Evolutionary conservation across 2,113 vertebrate genomes (phyloP).

Genomic region (Vombatus ursinus): DNA sequence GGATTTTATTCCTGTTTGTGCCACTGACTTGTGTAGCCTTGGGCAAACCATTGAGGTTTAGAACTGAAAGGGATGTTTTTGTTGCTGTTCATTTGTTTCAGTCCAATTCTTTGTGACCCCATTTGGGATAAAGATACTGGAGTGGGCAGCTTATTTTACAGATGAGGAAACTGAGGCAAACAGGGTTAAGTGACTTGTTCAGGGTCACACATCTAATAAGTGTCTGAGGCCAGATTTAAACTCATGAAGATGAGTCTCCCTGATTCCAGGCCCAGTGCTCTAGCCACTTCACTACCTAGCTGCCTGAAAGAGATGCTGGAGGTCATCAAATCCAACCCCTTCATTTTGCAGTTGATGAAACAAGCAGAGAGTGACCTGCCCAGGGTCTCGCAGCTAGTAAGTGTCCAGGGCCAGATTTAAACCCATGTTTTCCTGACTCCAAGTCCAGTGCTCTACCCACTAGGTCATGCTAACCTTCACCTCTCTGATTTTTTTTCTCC

Average conservation of each 20-base stretch:
- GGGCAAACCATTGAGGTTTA: not conserved
- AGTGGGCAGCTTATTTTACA: not conserved
- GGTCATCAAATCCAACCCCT: not conserved
- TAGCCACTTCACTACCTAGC: not conserved
- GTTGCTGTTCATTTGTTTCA: not conserved
- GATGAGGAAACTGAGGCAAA: not conserved
- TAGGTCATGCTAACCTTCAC: not conserved
- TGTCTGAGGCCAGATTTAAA: not conserved
- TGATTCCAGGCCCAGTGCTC: not conserved
- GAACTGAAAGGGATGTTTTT: not conserved
- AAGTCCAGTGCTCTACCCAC: not conserved
- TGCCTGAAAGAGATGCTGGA: not conserved
- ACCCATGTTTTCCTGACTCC: not conserved
- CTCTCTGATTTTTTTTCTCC: not conserved
- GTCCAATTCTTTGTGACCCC: not conserved
- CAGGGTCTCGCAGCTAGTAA: not conserved
- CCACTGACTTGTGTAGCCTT: not conserved
- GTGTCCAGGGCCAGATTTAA: not conserved
- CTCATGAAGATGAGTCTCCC: not conserved
- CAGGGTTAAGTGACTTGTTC: not conserved
- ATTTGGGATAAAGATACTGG: not conserved
- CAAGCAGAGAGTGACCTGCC: not conserved
- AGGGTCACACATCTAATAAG: not conserved
- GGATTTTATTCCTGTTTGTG: not conserved
- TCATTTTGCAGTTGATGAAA: not conserved